These are phyloP conservation scores for Beroe forskalii DNA, from an alignment of 37 sponge, comb jelly and placozoan genomes.

Conservation along the genomic window DNA sequence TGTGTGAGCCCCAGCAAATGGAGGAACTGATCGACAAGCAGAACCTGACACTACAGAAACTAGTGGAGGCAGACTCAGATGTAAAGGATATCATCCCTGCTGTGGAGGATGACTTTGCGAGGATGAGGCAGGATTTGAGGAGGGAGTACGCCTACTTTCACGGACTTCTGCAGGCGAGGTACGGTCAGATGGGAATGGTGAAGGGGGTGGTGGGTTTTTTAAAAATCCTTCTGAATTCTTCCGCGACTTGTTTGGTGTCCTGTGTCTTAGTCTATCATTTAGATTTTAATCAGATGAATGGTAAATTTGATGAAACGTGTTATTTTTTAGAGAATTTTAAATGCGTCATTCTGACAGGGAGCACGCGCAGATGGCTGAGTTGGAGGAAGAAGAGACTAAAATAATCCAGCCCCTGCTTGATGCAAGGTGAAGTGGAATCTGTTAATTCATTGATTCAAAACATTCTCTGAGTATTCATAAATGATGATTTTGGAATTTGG, in stretches of 20 bases:
- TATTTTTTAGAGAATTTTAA: no score
- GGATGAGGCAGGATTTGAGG: background rate
- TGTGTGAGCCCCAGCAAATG: slow-evolving; percentile 9
- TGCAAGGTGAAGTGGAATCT: no score
- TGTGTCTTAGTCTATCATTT: no score
- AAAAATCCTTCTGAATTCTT: no score
- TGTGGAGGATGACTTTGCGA: slow-evolving; percentile 23
- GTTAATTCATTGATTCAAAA: no score
- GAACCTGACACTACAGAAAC: background rate
- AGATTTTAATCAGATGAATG: no score
- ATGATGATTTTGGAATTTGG: no score
- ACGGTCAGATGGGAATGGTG: background rate
- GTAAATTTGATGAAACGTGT: no score
- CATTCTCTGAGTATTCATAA: no score
- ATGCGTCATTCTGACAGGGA: background rate
- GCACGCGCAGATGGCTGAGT: background rate
- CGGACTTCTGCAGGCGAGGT: slow-evolving; percentile 5
- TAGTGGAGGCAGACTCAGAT: background rate
- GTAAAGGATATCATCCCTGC: background rate
- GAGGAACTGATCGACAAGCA: slow-evolving; percentile 5
- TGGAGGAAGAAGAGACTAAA: background rate
- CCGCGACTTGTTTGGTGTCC: no score
- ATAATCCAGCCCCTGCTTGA: slow-evolving; percentile 9
- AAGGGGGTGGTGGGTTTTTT: background rate
- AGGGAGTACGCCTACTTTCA: slow-evolving; percentile 17